These are phyloP conservation scores for Amphiprion clarkii DNA, from an alignment of 2,797 vertebrate species.

Conservation along the genomic window DNA sequence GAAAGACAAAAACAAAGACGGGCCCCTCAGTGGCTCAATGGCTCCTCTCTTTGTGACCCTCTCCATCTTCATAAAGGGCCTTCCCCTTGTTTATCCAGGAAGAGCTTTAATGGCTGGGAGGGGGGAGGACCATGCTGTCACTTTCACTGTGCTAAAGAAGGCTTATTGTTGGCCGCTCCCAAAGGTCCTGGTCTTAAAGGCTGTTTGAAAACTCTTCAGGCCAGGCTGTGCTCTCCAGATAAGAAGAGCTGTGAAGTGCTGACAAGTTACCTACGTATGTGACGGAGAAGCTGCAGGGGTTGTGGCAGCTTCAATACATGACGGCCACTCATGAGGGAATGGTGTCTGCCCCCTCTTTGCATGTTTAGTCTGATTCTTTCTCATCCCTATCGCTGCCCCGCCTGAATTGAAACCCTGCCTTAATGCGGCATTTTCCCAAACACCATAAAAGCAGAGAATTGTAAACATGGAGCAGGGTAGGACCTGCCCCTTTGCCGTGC, in stretches of 20 bases:
- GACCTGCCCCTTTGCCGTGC: conserved; percentile 37
- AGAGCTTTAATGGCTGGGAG: conserved; percentile 89
- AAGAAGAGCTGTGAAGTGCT: conserved; percentile 59
- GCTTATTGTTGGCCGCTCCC: conserved; percentile 89
- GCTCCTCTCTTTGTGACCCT: conserved; percentile 88
- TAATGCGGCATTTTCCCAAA: conserved; percentile 48
- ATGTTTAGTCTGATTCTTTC: conserved; percentile 27
- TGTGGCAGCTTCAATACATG: conserved; percentile 49
- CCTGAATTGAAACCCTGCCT: conserved; percentile 37
- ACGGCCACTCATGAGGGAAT: conserved; percentile 67
- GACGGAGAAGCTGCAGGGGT: conserved; percentile 62
- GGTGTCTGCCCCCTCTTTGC: background rate
- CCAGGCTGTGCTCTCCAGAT: conserved; percentile 61
- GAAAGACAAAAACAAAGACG: conserved; percentile 90
- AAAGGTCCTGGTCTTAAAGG: conserved; percentile 82
- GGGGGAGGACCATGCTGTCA: conserved; percentile 88
- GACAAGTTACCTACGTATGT: conserved; percentile 47
- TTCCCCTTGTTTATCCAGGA: conserved; percentile 92
- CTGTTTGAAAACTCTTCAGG: conserved; percentile 77
- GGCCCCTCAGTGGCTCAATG: conserved; percentile 87
- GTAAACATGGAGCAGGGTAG: conserved; percentile 49
- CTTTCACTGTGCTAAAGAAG: conserved; percentile 85
- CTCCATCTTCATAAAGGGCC: conserved; percentile 90
- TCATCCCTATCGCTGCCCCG: conserved; percentile 48
- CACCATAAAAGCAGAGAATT: conserved; percentile 10